Percentiles rank a stretch among this genome's conserved stretches.
Conservation (phyloP, 37 sponge, comb jelly and placozoan species). For the Oscarella lobularis region DNA sequence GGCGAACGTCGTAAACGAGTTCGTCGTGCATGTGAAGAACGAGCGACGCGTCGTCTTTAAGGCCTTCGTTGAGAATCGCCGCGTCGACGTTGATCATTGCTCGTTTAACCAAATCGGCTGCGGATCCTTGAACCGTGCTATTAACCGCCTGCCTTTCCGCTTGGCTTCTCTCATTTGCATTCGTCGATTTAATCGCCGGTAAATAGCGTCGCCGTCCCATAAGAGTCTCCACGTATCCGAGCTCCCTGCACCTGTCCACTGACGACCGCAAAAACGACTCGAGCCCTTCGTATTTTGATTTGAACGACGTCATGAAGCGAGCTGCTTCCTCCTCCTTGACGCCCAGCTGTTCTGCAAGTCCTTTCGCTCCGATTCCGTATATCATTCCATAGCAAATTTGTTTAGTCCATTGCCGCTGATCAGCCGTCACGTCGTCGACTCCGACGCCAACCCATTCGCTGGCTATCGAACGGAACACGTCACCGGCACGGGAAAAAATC, state of each 20-base stretch:
- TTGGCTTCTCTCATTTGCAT: slow-evolving; percentile 36
- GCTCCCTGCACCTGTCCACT: slow-evolving; percentile 39
- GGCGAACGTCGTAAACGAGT: slow-evolving; percentile 69
- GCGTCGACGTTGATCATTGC: slow-evolving; percentile 76
- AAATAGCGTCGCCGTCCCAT: slow-evolving; percentile 65
- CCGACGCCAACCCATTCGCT: slow-evolving; percentile 53
- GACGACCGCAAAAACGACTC: slow-evolving; percentile 45
- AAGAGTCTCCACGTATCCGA: slow-evolving; percentile 64
- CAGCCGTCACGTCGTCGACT: slow-evolving; percentile 26
- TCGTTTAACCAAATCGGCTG: slow-evolving; percentile 89
- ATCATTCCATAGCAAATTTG: slow-evolving; percentile 96
- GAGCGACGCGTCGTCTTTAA: slow-evolving; percentile 20
- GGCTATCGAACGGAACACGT: slow-evolving; percentile 89
- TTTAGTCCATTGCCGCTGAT: slow-evolving; percentile 79
- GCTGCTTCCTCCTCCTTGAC: slow-evolving; percentile 70
- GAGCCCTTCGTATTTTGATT: slow-evolving; percentile 54
- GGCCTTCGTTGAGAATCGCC: neutral
- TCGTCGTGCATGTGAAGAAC: slow-evolving; percentile 93
- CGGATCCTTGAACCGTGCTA: slow-evolving; percentile 87
- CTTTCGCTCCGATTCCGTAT: slow-evolving; percentile 85
- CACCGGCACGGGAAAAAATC: slow-evolving; percentile 62
- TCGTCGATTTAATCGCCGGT: slow-evolving; percentile 45
- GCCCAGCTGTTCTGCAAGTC: slow-evolving; percentile 65
- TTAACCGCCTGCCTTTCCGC: slow-evolving; percentile 93
- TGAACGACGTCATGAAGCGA: slow-evolving; percentile 78